These are phyloP conservation scores for Acanthornis magna DNA, from an alignment of 2,797 vertebrate genomes.

Conservation along the genomic window DNA sequence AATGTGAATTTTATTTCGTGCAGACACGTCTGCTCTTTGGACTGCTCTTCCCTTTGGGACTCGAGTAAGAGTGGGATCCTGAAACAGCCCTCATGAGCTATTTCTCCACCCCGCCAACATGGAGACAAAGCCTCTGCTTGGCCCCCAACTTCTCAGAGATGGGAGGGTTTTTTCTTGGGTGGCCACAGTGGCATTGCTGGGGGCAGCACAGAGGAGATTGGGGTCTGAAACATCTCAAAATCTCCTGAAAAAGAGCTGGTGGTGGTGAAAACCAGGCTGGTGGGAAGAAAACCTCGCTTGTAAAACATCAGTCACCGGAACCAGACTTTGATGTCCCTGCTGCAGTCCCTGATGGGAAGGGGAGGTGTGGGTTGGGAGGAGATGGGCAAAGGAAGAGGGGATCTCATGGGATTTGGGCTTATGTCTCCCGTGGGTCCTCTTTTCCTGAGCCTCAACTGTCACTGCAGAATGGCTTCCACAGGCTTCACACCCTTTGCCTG, in stretches of 20 bases:
- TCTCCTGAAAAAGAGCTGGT: not conserved
- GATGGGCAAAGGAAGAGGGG: not conserved
- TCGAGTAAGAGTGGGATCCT: not conserved
- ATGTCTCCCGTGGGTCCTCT: not conserved
- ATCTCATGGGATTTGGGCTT: not conserved
- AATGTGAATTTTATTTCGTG: not conserved
- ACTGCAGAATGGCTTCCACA: not conserved
- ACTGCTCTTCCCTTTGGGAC: not conserved
- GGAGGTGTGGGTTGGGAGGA: not conserved
- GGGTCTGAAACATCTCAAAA: not conserved
- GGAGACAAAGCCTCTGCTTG: not conserved
- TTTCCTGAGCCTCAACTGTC: not conserved
- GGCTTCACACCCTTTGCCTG: not conserved
- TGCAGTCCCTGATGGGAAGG: not conserved
- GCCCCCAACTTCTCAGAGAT: not conserved
- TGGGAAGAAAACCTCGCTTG: not conserved
- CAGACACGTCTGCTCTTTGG: not conserved
- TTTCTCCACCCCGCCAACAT: fast-evolving
- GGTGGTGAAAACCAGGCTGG: not conserved
- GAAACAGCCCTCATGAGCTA: not conserved
- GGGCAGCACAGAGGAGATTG: not conserved
- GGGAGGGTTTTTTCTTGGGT: not conserved
- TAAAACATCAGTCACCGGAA: fast-evolving
- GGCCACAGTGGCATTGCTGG: fast-evolving
- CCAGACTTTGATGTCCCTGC: not conserved